A percentile compares a stretch with the other conserved stretches of the same genome.
Evolutionary conservation across 1,140 invertebrate species (phyloP).

Genomic region (Arion vulgaris): DNA sequence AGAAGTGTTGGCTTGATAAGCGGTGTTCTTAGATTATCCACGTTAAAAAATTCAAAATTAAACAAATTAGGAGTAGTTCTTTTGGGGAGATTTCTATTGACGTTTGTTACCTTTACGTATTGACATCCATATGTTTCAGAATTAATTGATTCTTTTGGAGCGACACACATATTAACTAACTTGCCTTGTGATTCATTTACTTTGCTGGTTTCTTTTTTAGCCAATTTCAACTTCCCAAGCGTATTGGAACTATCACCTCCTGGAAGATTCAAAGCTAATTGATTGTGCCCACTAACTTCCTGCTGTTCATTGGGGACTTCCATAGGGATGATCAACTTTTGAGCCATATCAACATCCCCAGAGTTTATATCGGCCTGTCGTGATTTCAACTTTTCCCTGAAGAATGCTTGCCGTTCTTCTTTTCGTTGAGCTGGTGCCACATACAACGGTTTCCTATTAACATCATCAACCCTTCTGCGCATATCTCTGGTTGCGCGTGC

Average conservation of each 20-base stretch:
- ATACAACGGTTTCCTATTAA: slow-evolving; percentile 22
- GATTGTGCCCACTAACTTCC: background rate
- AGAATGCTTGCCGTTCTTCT: slow-evolving; percentile 33
- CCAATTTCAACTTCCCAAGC: background rate
- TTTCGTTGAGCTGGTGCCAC: slow-evolving; percentile 31
- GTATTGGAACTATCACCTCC: slow-evolving; percentile 21
- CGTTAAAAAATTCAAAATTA: slow-evolving; percentile 29
- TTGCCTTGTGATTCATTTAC: background rate
- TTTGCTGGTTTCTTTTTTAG: background rate
- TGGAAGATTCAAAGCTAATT: background rate
- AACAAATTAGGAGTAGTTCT: background rate
- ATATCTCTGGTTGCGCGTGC: slow-evolving; percentile 33
- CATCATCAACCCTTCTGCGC: slow-evolving; percentile 30
- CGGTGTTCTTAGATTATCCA: slow-evolving; percentile 26
- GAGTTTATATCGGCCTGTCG: background rate
- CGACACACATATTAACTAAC: background rate
- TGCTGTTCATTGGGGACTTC: background rate
- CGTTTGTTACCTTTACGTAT: background rate
- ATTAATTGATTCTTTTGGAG: background rate
- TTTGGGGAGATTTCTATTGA: slow-evolving; percentile 3
- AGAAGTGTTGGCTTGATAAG: slow-evolving; percentile 18
- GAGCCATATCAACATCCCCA: background rate
- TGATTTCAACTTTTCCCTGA: slow-evolving; percentile 30
- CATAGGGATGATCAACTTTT: background rate
- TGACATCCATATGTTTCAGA: background rate